Evolutionary conservation across 2,797 vertebrate species (phyloP), one percentile per base, ranked within the genome.

Genomic region (Paedocypris micromegethes): DNA sequence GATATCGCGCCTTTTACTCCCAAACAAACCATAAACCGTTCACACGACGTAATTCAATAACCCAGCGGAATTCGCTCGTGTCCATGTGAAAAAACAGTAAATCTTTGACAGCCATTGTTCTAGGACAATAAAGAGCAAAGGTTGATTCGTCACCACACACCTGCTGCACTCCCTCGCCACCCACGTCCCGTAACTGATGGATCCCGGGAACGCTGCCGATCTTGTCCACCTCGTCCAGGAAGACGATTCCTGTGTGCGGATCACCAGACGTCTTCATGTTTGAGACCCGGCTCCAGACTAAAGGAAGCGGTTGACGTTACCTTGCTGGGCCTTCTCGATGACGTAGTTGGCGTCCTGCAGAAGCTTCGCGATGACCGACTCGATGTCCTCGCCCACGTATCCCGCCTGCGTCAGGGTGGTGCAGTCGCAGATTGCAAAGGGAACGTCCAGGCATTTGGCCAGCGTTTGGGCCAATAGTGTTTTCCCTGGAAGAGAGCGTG

Each of bases 141-240:
- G n/a, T 40, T 46, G 5, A 9, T 53, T 53, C 57, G 37, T 9
- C 43, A 68, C 49, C 4, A 86, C 92, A 82, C 81, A 98, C 97
- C 91, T 99, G 97, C 82, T 99, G 97, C 76, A 99, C 97, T 56
- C 97, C 97, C 83, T 99, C 97, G 86, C 97, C 97, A 73, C 97
- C 96, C 37, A 99, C 96, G 63, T 99, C 97, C 81, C 97, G 90
- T 73, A 99, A 86, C 83, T 99, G 97, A 86, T 99, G 96, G 83
- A 99, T 98, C 68, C 97, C 97, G 72, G 97, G 97, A 76, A 98
- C 97, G 0, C 97, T 98, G 87, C 97, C 96, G 81, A 99, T 99
- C 88, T 99, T 99, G 84, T 99, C 97, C 63, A 99, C 96, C 88
- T 99, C 97, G 67, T 99, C 97, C 92, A 99, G 88, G 81, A 99